Base-by-base conservation (phyloP, 2,797 vertebrate genomes). In the Sebastes paucispinis region DNA sequence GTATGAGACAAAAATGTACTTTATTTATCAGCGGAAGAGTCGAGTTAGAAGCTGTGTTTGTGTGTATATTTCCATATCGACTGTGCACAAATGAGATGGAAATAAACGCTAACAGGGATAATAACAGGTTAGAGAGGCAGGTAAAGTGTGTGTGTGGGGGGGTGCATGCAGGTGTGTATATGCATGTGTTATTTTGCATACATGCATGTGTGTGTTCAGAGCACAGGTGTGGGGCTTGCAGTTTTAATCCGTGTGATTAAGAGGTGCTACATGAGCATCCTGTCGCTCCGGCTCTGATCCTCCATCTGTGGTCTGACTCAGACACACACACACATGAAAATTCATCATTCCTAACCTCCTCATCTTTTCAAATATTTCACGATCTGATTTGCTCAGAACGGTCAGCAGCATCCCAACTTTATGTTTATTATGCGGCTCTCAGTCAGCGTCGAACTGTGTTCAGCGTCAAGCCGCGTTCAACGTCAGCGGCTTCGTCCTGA, bases 231-330 rank as follows among this genome's bases (percentile, higher is more conserved):
- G 73, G 58, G 69, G 81, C 81, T 85, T 83, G 80, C 91, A 80
- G 74, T 86, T 91, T 90, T 89, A 90, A 90, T 93, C 92, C 84
- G 3, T 87, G 87, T 93, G 93, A 94, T 93, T 90, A 92, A 89
- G 93, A 94, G 93, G 93, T 94, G 91, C 88, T 87, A 92, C 88
- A 90, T 94, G 91, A 93, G 91, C 92, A 89, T 95, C 91, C 89
- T 94, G 92, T 90, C 69, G 71, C 83, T 85, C 43, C 86, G 2
- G 80, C 81, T 89, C 88, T 85, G 83, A 91, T 89, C 78, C 90
- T 93, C 94, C 95, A 94, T 95, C 94, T 95, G 94, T 60, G 86
- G 68, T 91, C 88, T 95, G 93, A 96, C 90, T 93, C 94, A 75
- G 32, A 90, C 84, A 73, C 75, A 82, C 67, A 83, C 32, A 83